phyloP scores from a whole-genome alignment of 2,797 vertebrate genomes.

The Rhinella marina region DNA sequence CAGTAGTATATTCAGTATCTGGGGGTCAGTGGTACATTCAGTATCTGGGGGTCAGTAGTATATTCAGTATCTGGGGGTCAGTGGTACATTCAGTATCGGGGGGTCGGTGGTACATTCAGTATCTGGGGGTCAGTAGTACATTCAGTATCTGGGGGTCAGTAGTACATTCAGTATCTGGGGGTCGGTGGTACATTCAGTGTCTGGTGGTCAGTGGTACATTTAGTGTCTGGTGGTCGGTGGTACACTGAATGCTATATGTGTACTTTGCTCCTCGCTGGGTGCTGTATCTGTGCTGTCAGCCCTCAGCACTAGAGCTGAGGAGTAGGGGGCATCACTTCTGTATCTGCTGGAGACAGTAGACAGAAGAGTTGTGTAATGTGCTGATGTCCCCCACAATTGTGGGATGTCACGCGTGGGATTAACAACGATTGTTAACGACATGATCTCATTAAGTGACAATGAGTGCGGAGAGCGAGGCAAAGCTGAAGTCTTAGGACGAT shows the following conservation, averaged over 20 bases:
- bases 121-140: not conserved
- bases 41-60: not conserved
- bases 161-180: not conserved
- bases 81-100: not conserved
- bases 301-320: not conserved
- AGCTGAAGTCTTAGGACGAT: not conserved
- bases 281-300: not conserved
- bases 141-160: not conserved
- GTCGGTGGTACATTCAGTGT: not conserved
- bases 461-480: not conserved
- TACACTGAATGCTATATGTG: not conserved
- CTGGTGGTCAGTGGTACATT: not conserved
- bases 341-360: not conserved
- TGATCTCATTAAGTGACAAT: not conserved
- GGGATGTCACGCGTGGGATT: slow-evolving; percentile 51
- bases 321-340: not conserved
- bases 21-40: no score
- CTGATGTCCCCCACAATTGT: slow-evolving; percentile 47
- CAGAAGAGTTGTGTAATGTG: not conserved
- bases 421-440: not conserved
- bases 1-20: no score
- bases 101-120: not conserved
- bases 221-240: not conserved
- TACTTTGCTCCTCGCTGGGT: not conserved
- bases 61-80: not conserved